Base-by-base conservation (phyloP, 2,113 vertebrate species). In the Phainopepla nitens region DNA sequence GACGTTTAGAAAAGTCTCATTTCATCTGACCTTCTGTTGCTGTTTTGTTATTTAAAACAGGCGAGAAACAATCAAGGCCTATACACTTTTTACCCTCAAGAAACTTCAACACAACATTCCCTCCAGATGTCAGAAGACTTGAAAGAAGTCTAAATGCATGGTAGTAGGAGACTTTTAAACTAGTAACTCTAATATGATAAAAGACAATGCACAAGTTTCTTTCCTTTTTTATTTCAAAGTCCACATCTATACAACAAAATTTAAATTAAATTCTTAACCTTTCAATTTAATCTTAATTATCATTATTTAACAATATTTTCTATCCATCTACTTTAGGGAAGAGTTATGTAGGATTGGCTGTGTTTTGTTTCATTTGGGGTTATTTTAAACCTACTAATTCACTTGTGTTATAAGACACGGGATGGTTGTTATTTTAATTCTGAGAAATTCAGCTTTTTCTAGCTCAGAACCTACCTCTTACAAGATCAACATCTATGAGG, bases 401-500 rank as follows among this genome's bases (percentile, higher is more conserved):
- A 53, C 4, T 84, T 18, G 57, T 28, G 6, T 35, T 56, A 25
- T 31, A 66, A 75, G 8, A 95, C 41, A 79, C 5, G 29, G 44
- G 18, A 68, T 24, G 13, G 10, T 15, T 71, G 29, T n/a, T 93
- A 54, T 51, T 86, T 89, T 68, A 71, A 84, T 11, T 80, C 19
- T 75, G 53, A 82, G 45, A 81, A 92, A 88, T 84, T 35, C 33
- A 47, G 22, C 49, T 78, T 81, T 87, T 83, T 90, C 53, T 77
- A 89, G 77, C 68, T 71, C 31, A 91, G 82, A 70, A 96, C 98
- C 96, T 76, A 99, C 99, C 99, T 99, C 99, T 98, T 79, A 99
- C 99, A 97, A 99, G 98, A 98, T 99, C 99, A 97, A 99, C 99
- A 49, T 99, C 99, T 81, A 99, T 99, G 72, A 99, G 99, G 97